Evolutionary conservation across 2,797 vertebrate genomes (phyloP), one percentile per base, ranked within the genome.

Genomic region (Vireo griseus): DNA sequence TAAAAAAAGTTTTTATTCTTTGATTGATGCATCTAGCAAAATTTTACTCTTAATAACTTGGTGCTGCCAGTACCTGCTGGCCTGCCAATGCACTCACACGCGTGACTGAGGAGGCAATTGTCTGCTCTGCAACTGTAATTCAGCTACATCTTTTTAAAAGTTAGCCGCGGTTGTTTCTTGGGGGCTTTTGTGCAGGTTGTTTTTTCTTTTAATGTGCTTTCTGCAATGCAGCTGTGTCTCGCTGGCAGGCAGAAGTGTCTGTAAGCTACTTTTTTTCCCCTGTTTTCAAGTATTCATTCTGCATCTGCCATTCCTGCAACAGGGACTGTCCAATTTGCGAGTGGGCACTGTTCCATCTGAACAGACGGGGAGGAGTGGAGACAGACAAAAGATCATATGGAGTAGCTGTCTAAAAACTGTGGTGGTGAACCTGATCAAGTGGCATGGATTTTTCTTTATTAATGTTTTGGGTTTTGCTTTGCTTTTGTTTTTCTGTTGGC

Each of bases 331-430:
- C 92, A 96, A 92, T 96, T 93, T 96, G 88, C 0, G 3, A 85
- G 75, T 57, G 80, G 95, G 92, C 95, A 90, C 40, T 35, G 76
- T 88, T 96, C 97, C 94, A 94, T 92, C 57, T 73, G 65, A 95
- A 67, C 94, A 96, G 91, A 95, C 15, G 77, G 89, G 40, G 33
- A 94, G 90, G 68, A 92, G 84, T 87, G 62, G 83, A 95, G 63
- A 39, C 73, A 89, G 86, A 95, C 94, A 96, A 96, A 97, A 97
- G 94, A 95, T 97, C 94, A 91, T 94, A 95, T 86, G 94, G 92
- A 93, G n/a, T 42, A 90, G 94, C 81, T 28, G 14, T 84, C 84
- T 95, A 80, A 93, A 94, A 95, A 94, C 59, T 84, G 82, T 33
- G 50, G 24, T 6, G 5, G 45, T 81, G 81, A 94, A 83, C 95